These are phyloP conservation scores for Corydoras maculifer DNA, from an alignment of 2,113 vertebrate genomes.

Conservation along the genomic window DNA sequence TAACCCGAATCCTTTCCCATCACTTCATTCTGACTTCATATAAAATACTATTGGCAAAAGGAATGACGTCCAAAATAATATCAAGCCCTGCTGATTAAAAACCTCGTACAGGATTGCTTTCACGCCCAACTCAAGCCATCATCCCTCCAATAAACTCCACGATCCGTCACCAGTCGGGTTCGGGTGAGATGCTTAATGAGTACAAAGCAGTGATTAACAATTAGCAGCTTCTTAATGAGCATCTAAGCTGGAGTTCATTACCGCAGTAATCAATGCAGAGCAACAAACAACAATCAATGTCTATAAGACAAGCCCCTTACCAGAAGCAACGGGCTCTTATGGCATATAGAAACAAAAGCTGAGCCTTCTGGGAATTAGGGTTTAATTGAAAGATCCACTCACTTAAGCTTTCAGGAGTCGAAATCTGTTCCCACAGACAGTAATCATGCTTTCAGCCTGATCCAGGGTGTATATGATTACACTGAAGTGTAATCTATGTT, in stretches of 20 bases:
- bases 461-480: not conserved
- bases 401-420: not conserved
- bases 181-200: constrained; percentile 50
- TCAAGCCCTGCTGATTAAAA: constrained; percentile 2
- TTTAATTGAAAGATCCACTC: not conserved
- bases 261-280: constrained; percentile 50
- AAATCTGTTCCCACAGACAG: not conserved
- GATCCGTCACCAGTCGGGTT: constrained; percentile 9
- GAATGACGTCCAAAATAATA: not conserved
- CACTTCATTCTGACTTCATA: too few species aligned
- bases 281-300: constrained; percentile 46
- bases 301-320: constrained; percentile 26
- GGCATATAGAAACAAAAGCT: not conserved
- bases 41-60: too few species aligned
- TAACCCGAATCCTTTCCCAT: too few species aligned
- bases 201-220: constrained; percentile 52
- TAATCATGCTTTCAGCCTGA: not conserved
- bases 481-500: not conserved
- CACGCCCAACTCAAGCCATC: not conserved
- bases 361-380: not conserved
- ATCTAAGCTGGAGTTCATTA: constrained; percentile 58
- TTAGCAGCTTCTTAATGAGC: constrained; percentile 49
- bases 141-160: constrained; percentile 1
- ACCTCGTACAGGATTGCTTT: not conserved
- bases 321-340: not conserved